phyloP scores from a whole-genome alignment of 2,113 vertebrate species.

The Catharus fuscescens region DNA sequence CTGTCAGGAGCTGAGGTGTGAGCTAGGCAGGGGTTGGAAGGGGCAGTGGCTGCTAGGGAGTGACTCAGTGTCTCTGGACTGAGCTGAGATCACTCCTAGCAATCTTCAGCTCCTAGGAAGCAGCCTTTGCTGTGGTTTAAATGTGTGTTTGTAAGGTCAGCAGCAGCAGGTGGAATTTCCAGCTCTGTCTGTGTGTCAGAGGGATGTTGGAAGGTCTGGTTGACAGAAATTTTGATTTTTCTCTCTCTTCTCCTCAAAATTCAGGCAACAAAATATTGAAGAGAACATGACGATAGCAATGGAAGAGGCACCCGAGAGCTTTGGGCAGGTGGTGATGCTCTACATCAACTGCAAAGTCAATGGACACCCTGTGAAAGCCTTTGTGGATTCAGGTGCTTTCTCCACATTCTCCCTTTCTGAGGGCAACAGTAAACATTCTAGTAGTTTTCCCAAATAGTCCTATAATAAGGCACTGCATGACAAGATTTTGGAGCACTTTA shows the following conservation, averaged over 20 bases:
- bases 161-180: not conserved
- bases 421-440: not conserved
- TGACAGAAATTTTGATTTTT: not conserved
- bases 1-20: not conserved
- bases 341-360: conserved; percentile 99
- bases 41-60: not conserved
- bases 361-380: conserved; percentile 96
- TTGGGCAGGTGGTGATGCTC: conserved; percentile 99
- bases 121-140: not conserved
- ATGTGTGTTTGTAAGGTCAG: not conserved
- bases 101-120: not conserved
- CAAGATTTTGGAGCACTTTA: not conserved
- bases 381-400: conserved; percentile 93
- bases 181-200: not conserved
- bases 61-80: not conserved
- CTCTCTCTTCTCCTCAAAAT: conserved; percentile 10
- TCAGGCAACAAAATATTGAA: conserved; percentile 97
- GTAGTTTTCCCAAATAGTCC: not conserved
- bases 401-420: not conserved
- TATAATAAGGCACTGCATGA: not conserved
- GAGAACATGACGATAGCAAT: conserved; percentile 99
- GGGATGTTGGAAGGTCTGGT: not conserved
- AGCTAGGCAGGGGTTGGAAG: not conserved
- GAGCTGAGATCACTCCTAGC: not conserved
- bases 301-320: conserved; percentile 98